Percentiles rank a stretch among this genome's conserved stretches.
Conservation (phyloP, 2,797 vertebrate species). For the Hapalemur alaotrensis region DNA sequence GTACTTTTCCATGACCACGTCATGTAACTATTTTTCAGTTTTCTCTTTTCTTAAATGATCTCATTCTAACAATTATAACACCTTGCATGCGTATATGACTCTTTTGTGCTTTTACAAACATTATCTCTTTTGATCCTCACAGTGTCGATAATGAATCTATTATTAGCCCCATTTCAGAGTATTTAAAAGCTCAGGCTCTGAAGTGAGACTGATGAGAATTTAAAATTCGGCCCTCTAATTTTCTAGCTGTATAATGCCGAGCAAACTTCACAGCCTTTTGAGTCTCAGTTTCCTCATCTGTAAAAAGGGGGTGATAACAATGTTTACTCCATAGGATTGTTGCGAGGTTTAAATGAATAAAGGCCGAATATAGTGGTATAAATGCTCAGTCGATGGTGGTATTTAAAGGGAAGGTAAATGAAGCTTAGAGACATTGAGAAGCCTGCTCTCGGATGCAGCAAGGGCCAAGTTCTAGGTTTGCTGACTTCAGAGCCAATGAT, state of each 20-base stretch:
- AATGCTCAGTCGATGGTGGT: not conserved
- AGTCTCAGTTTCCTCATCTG: conserved; percentile 23
- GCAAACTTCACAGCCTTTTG: not conserved
- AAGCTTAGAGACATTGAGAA: not conserved
- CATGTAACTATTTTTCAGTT: not conserved
- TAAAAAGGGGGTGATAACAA: not conserved
- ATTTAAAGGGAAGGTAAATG: conserved; percentile 10
- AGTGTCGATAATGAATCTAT: not conserved
- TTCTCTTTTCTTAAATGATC: conserved; percentile 5
- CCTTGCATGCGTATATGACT: not conserved
- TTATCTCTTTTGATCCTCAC: not conserved
- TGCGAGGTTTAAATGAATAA: not conserved
- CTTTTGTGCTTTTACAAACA: not conserved
- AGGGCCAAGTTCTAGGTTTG: not conserved
- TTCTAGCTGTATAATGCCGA: not conserved
- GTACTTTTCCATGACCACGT: not conserved
- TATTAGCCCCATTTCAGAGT: not conserved
- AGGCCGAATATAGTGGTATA: not conserved
- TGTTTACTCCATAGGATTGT: not conserved
- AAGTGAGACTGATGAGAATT: not conserved
- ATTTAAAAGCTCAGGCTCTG: not conserved
- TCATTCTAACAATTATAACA: not conserved
- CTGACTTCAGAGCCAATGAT: conserved; percentile 12
- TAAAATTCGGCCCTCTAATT: not conserved
- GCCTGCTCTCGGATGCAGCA: not conserved